Evolutionary conservation across 2,113 vertebrate genomes (phyloP), one percentile per base, ranked within the genome.

Genomic region (Coptodon rendalli): DNA sequence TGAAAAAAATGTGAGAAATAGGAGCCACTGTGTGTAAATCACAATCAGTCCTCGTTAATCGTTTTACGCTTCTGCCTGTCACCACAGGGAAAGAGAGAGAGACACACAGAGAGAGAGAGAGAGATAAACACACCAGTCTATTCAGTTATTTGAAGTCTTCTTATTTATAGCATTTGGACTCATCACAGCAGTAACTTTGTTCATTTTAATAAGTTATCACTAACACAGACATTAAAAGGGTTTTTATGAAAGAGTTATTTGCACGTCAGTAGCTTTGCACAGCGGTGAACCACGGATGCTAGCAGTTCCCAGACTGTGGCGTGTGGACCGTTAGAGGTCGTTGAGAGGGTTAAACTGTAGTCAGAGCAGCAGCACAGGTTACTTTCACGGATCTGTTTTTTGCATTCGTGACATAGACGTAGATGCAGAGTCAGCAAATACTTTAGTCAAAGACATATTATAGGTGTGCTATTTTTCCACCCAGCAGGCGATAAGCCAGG

Each of bases 91-190:
- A 80, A 82, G 76, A 68, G 12, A 48, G 22, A 80, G 34, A 40
- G 4, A 61, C 12, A 76, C 0, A 43, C n/a, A 14, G 31, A 68
- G 80, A 80, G 52, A 61, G 84, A 63, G 12, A 45, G 19, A 78
- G 29, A 54, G 8, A 59, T 24, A 79, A 59, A 83, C n/a, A 38
- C 40, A 16, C 7, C 81, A 87, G 86, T 83, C 92, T 59, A 22
- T 52, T 83, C 82, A 24, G 82, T 90, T 93, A 91, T 93, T 93
- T 92, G 82, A 87, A 93, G 84, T 76, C 73, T 79, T 29, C 19
- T 89, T 90, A 86, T 93, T 93, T 73, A 85, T 90, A 91, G 82
- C 5, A 22, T 38, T 86, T 92, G 88, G 80, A 83, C 66, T 89
- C 87, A 91, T 63, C 31, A 14, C 89, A 53, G 83, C 84, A 79